Conservation (phyloP, 1,140 invertebrate species). For the Drosophila willistoni region DNA sequence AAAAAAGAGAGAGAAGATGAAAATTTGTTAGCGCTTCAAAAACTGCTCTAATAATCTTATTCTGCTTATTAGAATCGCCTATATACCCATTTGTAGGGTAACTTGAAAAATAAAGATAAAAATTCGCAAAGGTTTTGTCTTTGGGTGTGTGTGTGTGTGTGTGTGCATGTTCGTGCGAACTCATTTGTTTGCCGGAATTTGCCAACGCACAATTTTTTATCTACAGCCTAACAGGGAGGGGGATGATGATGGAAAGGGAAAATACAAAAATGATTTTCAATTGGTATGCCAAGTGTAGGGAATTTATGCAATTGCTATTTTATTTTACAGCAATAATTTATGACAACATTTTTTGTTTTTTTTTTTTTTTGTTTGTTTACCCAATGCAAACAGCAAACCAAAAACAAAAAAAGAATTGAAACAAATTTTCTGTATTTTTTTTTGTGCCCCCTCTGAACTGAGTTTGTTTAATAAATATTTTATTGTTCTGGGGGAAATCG, state of each 20-base stretch:
- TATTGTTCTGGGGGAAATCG: background rate
- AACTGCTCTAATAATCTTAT: too few relatives aligned
- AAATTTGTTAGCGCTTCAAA: too few relatives aligned
- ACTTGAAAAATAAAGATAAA: too few relatives aligned
- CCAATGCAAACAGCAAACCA: background rate
- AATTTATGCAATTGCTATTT: constrained; percentile 9
- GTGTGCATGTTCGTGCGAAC: background rate
- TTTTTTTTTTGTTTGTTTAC: background rate
- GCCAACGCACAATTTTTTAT: background rate
- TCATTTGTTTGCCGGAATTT: constrained; percentile 3
- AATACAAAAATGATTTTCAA: background rate
- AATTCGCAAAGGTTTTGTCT: background rate
- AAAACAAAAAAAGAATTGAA: background rate
- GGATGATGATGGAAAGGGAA: background rate
- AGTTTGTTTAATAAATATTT: constrained; percentile 7
- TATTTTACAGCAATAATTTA: constrained; percentile 7
- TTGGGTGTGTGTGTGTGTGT: background rate
- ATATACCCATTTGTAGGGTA: too few relatives aligned
- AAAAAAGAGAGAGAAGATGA: too few relatives aligned
- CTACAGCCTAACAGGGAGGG: background rate
- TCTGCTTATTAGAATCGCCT: too few relatives aligned
- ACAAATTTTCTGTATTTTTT: too few relatives aligned
- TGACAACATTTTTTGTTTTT: background rate
- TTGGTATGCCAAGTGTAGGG: constrained; percentile 5
- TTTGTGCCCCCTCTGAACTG: background rate